Conservation (phyloP, 1,140 invertebrate genomes). For the Neotoxoptera formosana region DNA sequence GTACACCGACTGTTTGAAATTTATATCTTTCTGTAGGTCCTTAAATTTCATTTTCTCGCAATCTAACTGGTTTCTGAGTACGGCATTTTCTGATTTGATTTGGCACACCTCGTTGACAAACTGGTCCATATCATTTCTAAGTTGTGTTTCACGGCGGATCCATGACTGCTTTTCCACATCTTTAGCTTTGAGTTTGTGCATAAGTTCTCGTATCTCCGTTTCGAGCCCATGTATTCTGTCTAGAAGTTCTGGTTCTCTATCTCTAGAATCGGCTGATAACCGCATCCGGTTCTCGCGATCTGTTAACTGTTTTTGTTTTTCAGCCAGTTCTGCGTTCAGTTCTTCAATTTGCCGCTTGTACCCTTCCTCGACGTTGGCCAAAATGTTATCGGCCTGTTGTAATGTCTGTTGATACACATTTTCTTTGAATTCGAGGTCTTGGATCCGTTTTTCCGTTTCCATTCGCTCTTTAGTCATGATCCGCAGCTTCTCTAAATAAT, state of each 20-base stretch:
- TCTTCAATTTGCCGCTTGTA: constrained; percentile 67
- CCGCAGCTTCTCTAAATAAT: constrained; percentile 37
- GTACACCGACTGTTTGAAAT: constrained; percentile 58
- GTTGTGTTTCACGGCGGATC: constrained; percentile 57
- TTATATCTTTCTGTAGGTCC: constrained; percentile 59
- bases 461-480: constrained; percentile 42
- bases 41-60: constrained; percentile 52
- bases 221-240: constrained; percentile 57
- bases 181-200: constrained; percentile 58
- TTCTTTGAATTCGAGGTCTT: constrained; percentile 65
- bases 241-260: constrained; percentile 57
- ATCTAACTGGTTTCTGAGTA: constrained; percentile 54
- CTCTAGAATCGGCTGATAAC: constrained; percentile 33
- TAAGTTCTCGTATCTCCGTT: constrained; percentile 49
- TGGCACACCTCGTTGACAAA: constrained; percentile 58
- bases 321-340: constrained; percentile 63
- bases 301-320: constrained; percentile 61
- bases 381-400: constrained; percentile 76
- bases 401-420: constrained; percentile 76
- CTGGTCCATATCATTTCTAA: constrained; percentile 59
- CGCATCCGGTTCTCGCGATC: constrained; percentile 58
- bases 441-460: constrained; percentile 61
- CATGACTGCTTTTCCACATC: constrained; percentile 60
- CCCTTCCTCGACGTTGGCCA: constrained; percentile 73
- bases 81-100: constrained; percentile 58